Percentiles rank a stretch among this genome's conserved stretches.
Conservation (phyloP, 2,888 invertebrate genomes). For the Caenorhabditis zanzibari region DNA sequence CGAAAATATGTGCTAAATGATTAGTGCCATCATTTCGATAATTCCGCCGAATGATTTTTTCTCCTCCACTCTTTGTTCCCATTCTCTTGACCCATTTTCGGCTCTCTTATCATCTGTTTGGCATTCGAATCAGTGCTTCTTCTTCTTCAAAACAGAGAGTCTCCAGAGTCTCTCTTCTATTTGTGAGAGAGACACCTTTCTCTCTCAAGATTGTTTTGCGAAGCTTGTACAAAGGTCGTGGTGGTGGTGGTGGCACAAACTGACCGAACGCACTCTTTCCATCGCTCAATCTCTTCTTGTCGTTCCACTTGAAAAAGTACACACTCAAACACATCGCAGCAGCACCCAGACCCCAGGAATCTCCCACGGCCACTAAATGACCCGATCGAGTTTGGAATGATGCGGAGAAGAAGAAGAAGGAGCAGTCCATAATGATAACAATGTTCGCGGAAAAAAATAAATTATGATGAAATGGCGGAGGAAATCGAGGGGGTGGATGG, state of each 20-base stretch:
- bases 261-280: conserved; percentile 43
- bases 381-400: conserved; percentile 22
- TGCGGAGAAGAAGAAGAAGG: conserved; percentile 9
- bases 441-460: conserved; percentile 4
- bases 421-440: not conserved
- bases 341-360: conserved; percentile 9
- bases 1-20: conserved; percentile 21
- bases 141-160: conserved; percentile 28
- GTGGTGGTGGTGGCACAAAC: conserved; percentile 16
- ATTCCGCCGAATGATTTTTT: too few relatives aligned
- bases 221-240: conserved; percentile 64
- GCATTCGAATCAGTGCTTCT: conserved; percentile 44
- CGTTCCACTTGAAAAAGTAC: conserved; percentile 60
- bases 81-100: conserved; percentile 38
- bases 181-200: conserved; percentile 35
- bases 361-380: conserved; percentile 54
- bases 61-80: conserved; percentile 27
- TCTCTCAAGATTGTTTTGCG: conserved; percentile 59
- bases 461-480: conserved; percentile 16
- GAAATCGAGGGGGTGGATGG: not conserved
- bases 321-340: conserved; percentile 46
- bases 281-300: conserved; percentile 23
- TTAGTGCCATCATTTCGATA: not conserved
- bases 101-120: conserved; percentile 54
- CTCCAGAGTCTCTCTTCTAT: conserved; percentile 25